phyloP scores from a whole-genome alignment of 2,888 invertebrate species.

The Pachycephus smyrnensis region DNA sequence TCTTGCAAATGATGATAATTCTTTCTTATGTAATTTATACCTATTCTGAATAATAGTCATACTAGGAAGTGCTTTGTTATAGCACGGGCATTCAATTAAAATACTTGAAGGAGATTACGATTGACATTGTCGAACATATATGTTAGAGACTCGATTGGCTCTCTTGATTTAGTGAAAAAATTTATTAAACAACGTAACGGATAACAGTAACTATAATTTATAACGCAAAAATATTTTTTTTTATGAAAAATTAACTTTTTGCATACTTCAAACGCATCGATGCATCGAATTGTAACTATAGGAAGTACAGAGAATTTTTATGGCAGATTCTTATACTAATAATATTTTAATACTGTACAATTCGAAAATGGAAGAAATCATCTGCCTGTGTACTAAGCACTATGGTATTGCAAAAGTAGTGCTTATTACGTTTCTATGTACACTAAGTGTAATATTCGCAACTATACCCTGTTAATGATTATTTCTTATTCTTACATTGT shows the following conservation, averaged over 20 bases:
- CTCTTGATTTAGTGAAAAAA: background rate
- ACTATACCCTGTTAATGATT: too few relatives aligned
- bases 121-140: too few relatives aligned
- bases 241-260: background rate
- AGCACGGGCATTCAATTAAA: background rate
- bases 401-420: too few relatives aligned
- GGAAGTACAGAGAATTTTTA: too few relatives aligned
- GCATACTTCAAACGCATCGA: background rate
- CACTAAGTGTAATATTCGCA: too few relatives aligned
- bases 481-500: too few relatives aligned
- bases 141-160: background rate
- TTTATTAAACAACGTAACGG: too few relatives aligned
- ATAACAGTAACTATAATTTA: background rate
- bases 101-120: background rate
- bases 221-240: background rate
- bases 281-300: background rate
- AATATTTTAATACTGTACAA: background rate
- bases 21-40: background rate
- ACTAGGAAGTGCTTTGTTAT: background rate
- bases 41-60: background rate
- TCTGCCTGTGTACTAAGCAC: background rate
- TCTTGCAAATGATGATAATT: background rate
- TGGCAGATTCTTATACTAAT: background rate
- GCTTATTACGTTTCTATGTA: too few relatives aligned
- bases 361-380: background rate